Conservation (phyloP, 2,113 vertebrate genomes). For the Pelodiscus sinensis region DNA sequence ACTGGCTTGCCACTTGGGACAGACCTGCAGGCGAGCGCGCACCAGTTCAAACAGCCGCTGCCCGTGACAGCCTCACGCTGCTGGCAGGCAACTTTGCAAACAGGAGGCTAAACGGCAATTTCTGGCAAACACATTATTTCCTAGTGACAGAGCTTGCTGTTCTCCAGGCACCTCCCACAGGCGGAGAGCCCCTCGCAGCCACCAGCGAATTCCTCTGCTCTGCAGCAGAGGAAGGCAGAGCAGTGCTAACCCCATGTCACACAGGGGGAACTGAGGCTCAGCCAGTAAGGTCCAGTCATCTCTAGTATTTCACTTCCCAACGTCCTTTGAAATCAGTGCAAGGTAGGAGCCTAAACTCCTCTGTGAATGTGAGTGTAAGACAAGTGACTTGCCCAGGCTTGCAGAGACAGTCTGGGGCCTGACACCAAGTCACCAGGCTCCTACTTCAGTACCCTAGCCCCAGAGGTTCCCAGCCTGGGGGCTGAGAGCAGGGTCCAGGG, state of each 20-base stretch:
- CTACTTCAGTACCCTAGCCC: background rate
- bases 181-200: accelerated
- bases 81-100: background rate
- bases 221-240: background rate
- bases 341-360: background rate
- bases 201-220: background rate
- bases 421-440: accelerated
- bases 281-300: background rate
- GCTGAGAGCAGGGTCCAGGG: background rate
- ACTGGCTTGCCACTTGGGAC: background rate
- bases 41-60: accelerated
- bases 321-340: background rate
- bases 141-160: background rate
- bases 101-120: background rate
- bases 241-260: accelerated
- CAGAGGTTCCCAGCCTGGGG: background rate
- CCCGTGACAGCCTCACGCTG: background rate
- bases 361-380: background rate
- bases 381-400: background rate
- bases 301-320: background rate
- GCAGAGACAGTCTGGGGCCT: background rate
- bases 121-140: background rate
- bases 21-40: accelerated
- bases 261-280: background rate
- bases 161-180: background rate